Evolutionary conservation across 2,888 invertebrate genomes (phyloP), one percentile per base, ranked within the genome.

Genomic region (Campopleginae sp.): DNA sequence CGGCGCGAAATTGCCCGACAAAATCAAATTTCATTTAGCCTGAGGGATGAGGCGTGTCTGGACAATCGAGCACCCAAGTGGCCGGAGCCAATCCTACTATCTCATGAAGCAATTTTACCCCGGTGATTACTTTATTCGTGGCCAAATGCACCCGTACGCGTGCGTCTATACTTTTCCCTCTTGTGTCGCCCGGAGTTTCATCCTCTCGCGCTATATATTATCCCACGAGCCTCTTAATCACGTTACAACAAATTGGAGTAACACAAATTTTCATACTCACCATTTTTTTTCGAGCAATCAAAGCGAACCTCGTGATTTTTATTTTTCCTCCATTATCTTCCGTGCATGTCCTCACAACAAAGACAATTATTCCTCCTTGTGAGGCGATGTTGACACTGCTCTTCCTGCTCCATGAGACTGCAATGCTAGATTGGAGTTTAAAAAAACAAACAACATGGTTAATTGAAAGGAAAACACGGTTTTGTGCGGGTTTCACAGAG

Each of bases 21-120:
- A 93, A 93, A 93, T 93, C 91, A 93, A 93, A 93, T 93, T 93
- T 92, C 93, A 93, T 92, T 92, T 92, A 85, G 92, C 92, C 92
- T 54, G 78, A 82, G 88, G 91, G 89, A n/a, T n/a, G n/a, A 90
- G 93, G 93, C 93, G 93, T 93, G 93, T 93, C 92, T 92, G 93
- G 93, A 93, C 92, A 93, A 93, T 93, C 92, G 93, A 91, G 92
- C 90, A 91, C 80, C 90, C 92, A 93, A 93, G 93, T 92, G 92
- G 90, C 91, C 91, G 85, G 88, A 89, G 90, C 90, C 92, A 91
- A 92, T 92, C 91, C 90, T 91, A 91, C 92, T 91, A 91, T 91
- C 92, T 92, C 92, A 90, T 92, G 91, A 90, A 92, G 89, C 93
- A 93, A 93, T 93, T 93, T 92, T 91, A 90, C 88, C 89, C 90